Conservation (phyloP, 2,113 vertebrate species). For the Cryptomyrus ogoouensis region DNA sequence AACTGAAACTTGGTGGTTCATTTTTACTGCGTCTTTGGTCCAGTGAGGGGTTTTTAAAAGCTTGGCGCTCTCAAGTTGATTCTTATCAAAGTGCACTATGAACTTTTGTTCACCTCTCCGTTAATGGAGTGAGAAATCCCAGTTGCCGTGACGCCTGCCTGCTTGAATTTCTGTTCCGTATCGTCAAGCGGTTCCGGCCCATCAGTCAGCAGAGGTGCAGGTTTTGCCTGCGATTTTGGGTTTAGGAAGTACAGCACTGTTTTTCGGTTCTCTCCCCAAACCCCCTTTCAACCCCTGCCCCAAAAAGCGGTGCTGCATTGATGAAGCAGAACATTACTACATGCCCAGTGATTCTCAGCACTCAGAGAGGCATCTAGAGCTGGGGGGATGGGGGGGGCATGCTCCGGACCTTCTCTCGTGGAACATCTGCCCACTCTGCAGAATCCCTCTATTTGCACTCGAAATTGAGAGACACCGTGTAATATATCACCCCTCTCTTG, state of each 20-base stretch:
- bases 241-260: conserved; percentile 15
- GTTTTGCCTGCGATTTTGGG: conserved; percentile 8
- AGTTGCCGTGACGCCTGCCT: neutral
- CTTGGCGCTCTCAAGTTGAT: neutral
- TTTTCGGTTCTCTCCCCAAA: conserved; percentile 18
- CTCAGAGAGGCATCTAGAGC: conserved; percentile 25
- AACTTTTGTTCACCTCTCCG: neutral
- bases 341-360: conserved; percentile 32
- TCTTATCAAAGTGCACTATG: neutral
- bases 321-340: conserved; percentile 47
- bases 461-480: neutral
- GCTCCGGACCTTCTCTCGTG: neutral
- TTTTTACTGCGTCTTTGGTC: neutral
- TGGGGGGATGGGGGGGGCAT: neutral
- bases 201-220: neutral
- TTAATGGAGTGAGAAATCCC: neutral
- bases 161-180: neutral
- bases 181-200: neutral
- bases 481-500: neutral
- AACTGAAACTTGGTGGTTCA: neutral
- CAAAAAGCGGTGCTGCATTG: conserved; percentile 27
- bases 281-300: conserved; percentile 34
- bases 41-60: neutral
- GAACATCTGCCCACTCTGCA: neutral
- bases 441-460: conserved; percentile 10